Conservation (phyloP, 53 echinoderm and acorn worm species). For the Actinopyga echinites region DNA sequence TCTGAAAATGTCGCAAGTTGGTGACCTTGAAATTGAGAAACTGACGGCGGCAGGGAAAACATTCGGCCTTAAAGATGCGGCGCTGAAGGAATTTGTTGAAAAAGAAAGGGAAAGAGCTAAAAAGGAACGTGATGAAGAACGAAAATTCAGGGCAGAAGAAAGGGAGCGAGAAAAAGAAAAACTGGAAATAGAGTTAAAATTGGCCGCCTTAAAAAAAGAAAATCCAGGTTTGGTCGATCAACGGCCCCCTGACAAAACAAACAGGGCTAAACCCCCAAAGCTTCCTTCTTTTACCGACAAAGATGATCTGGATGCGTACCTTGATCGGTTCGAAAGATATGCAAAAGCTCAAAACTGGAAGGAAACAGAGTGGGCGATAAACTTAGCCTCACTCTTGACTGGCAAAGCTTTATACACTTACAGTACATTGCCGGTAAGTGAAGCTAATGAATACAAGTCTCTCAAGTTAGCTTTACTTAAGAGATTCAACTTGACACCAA, state of each 20-base stretch:
- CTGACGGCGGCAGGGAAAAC: no score
- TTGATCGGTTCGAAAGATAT: constrained; percentile 46
- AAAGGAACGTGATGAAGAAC: background rate
- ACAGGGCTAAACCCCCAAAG: constrained; percentile 39
- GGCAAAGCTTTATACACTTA: constrained; percentile 44
- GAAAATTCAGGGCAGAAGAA: constrained; percentile 1
- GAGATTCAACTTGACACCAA: constrained; percentile 11
- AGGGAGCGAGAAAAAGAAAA: background rate
- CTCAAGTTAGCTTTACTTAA: constrained; percentile 33
- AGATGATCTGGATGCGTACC: constrained; percentile 47
- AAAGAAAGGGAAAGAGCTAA: no score
- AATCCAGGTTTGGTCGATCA: background rate
- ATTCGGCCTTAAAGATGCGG: no score
- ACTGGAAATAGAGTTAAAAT: no score
- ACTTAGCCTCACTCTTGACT: constrained; percentile 1
- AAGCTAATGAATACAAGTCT: constrained; percentile 31
- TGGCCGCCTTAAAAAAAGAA: background rate
- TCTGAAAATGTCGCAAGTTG: no score
- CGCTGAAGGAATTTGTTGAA: no score
- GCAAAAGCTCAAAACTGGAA: constrained; percentile 7
- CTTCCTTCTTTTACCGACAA: constrained; percentile 29
- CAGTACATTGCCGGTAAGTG: background rate
- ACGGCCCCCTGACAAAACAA: background rate
- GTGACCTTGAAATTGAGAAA: no score
- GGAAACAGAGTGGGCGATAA: constrained; percentile 28